Base-by-base conservation (phyloP, 2,797 vertebrate genomes). In the Botia almorhae region DNA sequence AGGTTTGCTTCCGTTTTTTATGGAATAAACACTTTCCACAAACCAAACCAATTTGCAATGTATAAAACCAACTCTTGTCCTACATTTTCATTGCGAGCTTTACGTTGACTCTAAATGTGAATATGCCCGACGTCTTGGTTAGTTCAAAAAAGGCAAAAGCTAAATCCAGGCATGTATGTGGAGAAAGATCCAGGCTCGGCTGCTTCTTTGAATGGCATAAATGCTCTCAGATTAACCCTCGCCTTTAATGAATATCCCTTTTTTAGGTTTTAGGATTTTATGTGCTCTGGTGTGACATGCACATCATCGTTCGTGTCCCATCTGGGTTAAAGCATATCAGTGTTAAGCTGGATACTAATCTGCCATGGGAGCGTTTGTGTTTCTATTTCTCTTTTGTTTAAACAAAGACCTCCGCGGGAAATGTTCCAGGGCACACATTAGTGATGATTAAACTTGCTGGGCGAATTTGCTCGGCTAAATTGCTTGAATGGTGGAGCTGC, bases 391-490 rank as follows among this genome's bases (percentile, higher is more conserved):
- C 81, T 78, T 81, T 82, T 84, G 87, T 88, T 88, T 87, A 82
- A 88, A 85, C 82, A 86, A 82, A 87, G 82, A 85, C 71, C 84
- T 78, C 61, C 7, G 23, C n/a, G 76, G 85, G 84, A 86, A 74
- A 83, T 65, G 81, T 78, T 87, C 83, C 86, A 89, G 86, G 70
- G 56, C 83, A 74, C 84, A 84, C 87, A 87, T 87, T 88, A 88
- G 77, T 55, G 82, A 83, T 86, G 82, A 87, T 87, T 87, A 89
- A 87, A 85, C 82, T 78, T 65, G 65, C 74, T 21, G 72, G 68
- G 71, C 13, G 63, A 79, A 83, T 82, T 78, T 74, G 16, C 60
- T 65, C 11, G 2, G 73, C 77, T 82, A 71, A 82, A 82, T 65
- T 64, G 77, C 78, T 86, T 73, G 64, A 63, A 64, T 53, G 56